Conservation (phyloP, 2,888 invertebrate genomes). For the Coelopa pilipes region DNA sequence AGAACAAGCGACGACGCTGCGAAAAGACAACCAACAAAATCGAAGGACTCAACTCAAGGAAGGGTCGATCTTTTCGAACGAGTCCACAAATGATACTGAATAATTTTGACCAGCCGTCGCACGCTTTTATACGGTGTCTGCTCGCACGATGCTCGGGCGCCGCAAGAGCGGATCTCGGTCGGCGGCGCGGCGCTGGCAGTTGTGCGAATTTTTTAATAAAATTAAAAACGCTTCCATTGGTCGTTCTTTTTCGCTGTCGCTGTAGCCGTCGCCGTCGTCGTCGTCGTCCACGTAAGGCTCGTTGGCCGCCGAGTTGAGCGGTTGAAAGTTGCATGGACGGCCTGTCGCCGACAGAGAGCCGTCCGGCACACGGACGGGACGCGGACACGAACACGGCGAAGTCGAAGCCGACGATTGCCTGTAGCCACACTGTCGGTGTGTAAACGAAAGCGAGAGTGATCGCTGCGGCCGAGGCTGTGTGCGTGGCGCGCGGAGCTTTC, state of each 20-base stretch:
- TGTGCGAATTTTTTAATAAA: slow-evolving; percentile 1
- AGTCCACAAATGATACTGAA: slow-evolving; percentile 67
- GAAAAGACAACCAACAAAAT: slow-evolving; percentile 6
- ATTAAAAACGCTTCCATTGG: too few relatives aligned
- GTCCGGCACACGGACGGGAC: not conserved
- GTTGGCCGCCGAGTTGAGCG: too few relatives aligned
- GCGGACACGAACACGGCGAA: too few relatives aligned
- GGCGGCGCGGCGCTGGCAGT: not conserved
- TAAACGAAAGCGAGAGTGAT: slow-evolving; percentile 34
- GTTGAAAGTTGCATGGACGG: too few relatives aligned
- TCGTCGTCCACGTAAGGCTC: too few relatives aligned
- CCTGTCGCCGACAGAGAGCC: not conserved
- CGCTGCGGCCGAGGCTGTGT: not conserved
- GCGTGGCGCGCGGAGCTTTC: slow-evolving; percentile 1
- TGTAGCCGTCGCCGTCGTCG: too few relatives aligned
- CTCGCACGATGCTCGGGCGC: slow-evolving; percentile 37
- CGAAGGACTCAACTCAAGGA: slow-evolving; percentile 36
- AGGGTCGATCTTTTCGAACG: slow-evolving; percentile 63
- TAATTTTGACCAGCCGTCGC: slow-evolving; percentile 62
- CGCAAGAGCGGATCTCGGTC: slow-evolving; percentile 44
- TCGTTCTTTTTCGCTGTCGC: too few relatives aligned
- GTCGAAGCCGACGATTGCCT: too few relatives aligned
- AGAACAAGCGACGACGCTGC: not conserved
- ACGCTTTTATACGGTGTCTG: slow-evolving; percentile 64
- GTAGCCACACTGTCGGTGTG: slow-evolving; percentile 27